Evolutionary conservation across 2,888 invertebrate genomes (phyloP).

Genomic region (Eupithecia inturbata): DNA sequence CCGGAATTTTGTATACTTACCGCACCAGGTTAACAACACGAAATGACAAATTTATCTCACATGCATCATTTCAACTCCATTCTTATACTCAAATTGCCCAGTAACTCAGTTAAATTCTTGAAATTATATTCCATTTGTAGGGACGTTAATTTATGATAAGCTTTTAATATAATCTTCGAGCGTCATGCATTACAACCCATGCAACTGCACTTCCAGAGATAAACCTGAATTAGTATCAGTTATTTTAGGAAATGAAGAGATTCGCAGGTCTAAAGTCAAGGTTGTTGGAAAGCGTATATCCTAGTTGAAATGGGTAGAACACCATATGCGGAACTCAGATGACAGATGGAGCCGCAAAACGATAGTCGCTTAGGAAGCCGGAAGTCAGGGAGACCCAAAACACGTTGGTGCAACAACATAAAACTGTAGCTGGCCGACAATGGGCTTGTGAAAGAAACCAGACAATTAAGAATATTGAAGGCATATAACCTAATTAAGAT

Average conservation of each 20-base stretch:
- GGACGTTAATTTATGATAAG: constrained; percentile 7
- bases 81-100: constrained; percentile 11
- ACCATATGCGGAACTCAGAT: background rate
- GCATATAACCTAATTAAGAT: too few relatives aligned
- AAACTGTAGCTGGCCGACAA: too few relatives aligned
- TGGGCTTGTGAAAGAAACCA: too few relatives aligned
- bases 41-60: constrained; percentile 8
- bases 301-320: background rate
- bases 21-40: background rate
- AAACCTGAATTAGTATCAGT: background rate
- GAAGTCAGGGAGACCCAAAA: background rate
- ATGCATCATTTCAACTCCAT: background rate
- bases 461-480: too few relatives aligned
- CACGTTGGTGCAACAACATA: too few relatives aligned
- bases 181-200: constrained; percentile 18
- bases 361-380: background rate
- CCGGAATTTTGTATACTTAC: background rate
- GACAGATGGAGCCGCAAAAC: background rate
- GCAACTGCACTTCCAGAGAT: constrained; percentile 25
- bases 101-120: constrained; percentile 1
- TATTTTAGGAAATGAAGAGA: background rate
- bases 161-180: constrained; percentile 15
- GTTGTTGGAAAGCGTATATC: background rate
- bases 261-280: background rate
- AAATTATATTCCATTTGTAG: constrained; percentile 15